Evolutionary conservation across 2,888 invertebrate genomes (phyloP).

Genomic region (Biston stratarius): DNA sequence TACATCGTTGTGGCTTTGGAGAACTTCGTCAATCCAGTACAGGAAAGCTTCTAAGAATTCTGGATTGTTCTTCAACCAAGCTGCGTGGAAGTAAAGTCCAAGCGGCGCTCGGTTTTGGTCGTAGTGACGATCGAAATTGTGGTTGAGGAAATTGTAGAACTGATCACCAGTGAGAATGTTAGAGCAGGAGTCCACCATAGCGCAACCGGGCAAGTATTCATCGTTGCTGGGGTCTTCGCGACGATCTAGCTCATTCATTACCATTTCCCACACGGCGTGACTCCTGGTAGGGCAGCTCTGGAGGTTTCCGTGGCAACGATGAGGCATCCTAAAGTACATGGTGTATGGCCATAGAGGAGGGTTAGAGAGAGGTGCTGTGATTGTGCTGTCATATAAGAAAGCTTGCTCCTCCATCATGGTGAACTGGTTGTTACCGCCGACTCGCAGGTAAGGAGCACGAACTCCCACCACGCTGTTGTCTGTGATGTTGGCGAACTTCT

Average conservation of each 20-base stretch:
- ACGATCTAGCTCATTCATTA: conserved; percentile 96
- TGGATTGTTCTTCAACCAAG: conserved; percentile 97
- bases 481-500: conserved; percentile 95
- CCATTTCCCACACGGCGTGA: conserved; percentile 98
- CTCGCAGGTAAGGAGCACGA: conserved; percentile 95
- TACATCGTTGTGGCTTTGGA: conserved; percentile 94
- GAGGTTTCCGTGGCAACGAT: conserved; percentile 96
- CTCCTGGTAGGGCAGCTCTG: conserved; percentile 96
- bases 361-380: conserved; percentile 95
- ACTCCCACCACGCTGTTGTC: conserved; percentile 97
- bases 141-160: conserved; percentile 97
- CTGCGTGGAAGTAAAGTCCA: conserved; percentile 97
- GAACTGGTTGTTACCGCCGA: conserved; percentile 98
- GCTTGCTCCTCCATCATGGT: conserved; percentile 99
- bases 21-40: conserved; percentile 96
- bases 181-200: conserved; percentile 98
- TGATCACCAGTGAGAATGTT: conserved; percentile 97
- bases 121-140: conserved; percentile 97
- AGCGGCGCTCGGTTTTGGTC: conserved; percentile 95
- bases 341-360: conserved; percentile 99
- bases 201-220: conserved; percentile 95
- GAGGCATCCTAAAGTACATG: conserved; percentile 98
- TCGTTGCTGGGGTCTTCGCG: conserved; percentile 96
- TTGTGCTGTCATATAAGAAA: conserved; percentile 97
- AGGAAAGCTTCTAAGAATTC: conserved; percentile 97